Evolutionary conservation across 2,888 invertebrate species (phyloP).

Genomic region (Pasiphila rectangulata): DNA sequence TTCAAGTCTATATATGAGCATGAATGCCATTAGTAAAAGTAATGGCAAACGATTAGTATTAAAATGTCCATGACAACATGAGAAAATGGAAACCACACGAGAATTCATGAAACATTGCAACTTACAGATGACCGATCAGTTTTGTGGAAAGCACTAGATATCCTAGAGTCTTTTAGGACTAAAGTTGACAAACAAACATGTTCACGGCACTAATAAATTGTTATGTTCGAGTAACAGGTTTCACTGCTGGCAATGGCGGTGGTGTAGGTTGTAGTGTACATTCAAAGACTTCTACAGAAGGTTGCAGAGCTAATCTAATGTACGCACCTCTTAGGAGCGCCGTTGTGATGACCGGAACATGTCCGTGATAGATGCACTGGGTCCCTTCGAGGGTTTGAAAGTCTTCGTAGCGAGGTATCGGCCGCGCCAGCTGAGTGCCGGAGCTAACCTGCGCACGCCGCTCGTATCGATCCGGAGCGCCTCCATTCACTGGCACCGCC

Average conservation of each 20-base stretch:
- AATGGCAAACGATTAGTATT: background rate
- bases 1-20: background rate
- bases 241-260: constrained; percentile 52
- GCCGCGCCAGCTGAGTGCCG: constrained; percentile 64
- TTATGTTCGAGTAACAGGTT: constrained; percentile 67
- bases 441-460: constrained; percentile 68
- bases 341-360: constrained; percentile 58
- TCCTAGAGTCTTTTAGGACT: constrained; percentile 10
- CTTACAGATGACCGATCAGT: constrained; percentile 15
- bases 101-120: background rate
- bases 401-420: constrained; percentile 47
- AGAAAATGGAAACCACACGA: background rate
- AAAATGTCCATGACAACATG: background rate
- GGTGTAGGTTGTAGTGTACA: background rate
- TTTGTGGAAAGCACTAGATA: constrained; percentile 8
- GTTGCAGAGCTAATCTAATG: constrained; percentile 12
- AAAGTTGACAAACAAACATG: constrained; percentile 59
- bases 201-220: constrained; percentile 46
- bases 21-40: background rate
- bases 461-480: constrained; percentile 67
- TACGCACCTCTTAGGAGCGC: constrained; percentile 71
- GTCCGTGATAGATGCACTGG: constrained; percentile 57
- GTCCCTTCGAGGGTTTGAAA: constrained; percentile 55
- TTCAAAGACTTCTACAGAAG: background rate
- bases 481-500: constrained; percentile 73